Percentiles rank a stretch among this genome's conserved stretches.
phyloP scores from a whole-genome alignment of 2,888 invertebrate genomes.

The Apodemia hepburni region DNA sequence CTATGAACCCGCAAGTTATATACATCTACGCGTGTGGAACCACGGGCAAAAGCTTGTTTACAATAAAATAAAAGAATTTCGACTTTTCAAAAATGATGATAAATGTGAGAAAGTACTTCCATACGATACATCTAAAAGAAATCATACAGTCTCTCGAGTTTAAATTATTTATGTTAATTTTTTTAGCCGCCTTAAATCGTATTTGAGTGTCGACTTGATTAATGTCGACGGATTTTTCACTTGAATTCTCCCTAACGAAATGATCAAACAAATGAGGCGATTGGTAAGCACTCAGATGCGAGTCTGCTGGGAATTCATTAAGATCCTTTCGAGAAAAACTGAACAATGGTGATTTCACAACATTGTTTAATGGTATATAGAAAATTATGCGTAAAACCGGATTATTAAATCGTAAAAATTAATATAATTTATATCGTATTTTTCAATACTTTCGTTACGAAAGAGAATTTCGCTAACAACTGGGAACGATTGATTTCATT shows the following conservation, averaged over 20 bases:
- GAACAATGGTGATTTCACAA: constrained; percentile 45
- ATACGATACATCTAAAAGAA: constrained; percentile 10
- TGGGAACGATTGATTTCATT: no score
- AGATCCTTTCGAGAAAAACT: constrained; percentile 42
- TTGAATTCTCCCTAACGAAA: constrained; percentile 62
- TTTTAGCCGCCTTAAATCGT: constrained; percentile 67
- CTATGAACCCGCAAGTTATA: no score
- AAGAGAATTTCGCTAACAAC: no score
- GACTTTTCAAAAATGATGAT: background rate
- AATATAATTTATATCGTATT: no score
- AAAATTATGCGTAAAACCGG: constrained; percentile 37
- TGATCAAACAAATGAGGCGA: constrained; percentile 68
- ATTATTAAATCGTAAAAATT: constrained; percentile 27
- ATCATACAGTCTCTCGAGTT: constrained; percentile 55
- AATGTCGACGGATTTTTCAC: constrained; percentile 73
- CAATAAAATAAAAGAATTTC: no score
- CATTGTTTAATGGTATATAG: constrained; percentile 46
- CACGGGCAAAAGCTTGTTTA: no score
- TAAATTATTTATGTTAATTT: constrained; percentile 77
- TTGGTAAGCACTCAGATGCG: constrained; percentile 55
- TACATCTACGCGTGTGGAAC: no score
- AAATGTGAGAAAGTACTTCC: background rate
- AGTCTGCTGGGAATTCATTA: constrained; percentile 66
- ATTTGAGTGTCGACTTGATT: constrained; percentile 72
- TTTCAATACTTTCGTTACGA: no score